A percentile compares a stretch with the other conserved stretches of the same genome.
phyloP scores from a whole-genome alignment of 2,113 vertebrate species.

The Sterrhoptilus dennistouni region DNA sequence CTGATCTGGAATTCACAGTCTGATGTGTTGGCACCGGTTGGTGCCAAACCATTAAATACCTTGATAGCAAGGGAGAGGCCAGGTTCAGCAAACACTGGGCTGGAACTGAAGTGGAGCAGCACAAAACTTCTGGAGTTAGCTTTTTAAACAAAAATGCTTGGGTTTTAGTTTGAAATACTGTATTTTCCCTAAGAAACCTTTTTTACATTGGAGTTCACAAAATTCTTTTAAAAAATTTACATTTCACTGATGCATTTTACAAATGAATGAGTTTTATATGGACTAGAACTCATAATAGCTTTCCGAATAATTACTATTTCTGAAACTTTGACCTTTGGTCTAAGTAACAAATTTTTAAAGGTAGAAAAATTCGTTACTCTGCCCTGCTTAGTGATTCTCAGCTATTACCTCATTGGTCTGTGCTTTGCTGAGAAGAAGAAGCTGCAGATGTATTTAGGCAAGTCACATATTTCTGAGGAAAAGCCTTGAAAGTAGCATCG shows the following conservation, averaged over 20 bases:
- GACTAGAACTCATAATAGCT: neutral
- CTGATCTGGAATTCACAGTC: neutral
- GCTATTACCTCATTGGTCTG: neutral
- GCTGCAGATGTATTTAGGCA: neutral
- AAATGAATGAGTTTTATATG: neutral
- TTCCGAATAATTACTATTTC: neutral
- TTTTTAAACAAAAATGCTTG: neutral
- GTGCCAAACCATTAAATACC: slow-evolving; percentile 31
- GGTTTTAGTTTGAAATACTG: neutral
- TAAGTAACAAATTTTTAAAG: neutral
- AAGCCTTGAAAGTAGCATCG: neutral
- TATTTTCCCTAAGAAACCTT: neutral
- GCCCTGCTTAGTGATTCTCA: neutral
- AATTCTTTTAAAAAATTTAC: neutral
- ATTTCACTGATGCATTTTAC: neutral
- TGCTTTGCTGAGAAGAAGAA: neutral
- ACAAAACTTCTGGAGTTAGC: neutral
- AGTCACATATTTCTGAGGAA: neutral
- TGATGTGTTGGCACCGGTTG: neutral
- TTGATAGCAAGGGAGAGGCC: neutral
- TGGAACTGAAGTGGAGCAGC: neutral
- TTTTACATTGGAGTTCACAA: neutral
- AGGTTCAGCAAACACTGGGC: neutral
- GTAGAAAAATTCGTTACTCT: neutral
- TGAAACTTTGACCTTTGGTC: neutral